Evolutionary conservation across 2,797 vertebrate genomes (phyloP).

Genomic region (Aeoliscus strigatus): DNA sequence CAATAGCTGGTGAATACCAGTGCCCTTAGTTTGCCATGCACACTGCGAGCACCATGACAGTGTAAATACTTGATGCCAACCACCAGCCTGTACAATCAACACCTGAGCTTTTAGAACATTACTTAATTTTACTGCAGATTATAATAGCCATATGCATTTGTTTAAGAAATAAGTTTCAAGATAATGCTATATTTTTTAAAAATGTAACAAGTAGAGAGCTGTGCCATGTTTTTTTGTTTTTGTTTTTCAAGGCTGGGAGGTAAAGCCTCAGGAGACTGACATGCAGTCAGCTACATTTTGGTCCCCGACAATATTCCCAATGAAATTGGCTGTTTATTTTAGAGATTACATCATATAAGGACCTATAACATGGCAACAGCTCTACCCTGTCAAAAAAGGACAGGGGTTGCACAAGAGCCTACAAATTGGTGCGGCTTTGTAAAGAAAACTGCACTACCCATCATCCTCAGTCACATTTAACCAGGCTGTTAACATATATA

Average conservation of each 20-base stretch:
- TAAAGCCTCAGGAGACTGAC: slow-evolving; percentile 52
- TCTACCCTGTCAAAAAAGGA: slow-evolving; percentile 52
- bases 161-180: slow-evolving; percentile 68
- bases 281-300: slow-evolving; percentile 50
- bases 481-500: slow-evolving; percentile 57
- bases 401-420: slow-evolving; percentile 62
- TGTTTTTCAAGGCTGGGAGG: slow-evolving; percentile 41
- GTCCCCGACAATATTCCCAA: slow-evolving; percentile 52
- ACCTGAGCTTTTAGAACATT: slow-evolving; percentile 69
- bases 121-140: slow-evolving; percentile 70
- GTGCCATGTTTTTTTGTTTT: slow-evolving; percentile 63
- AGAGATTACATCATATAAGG: slow-evolving; percentile 57
- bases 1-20: slow-evolving; percentile 59
- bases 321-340: slow-evolving; percentile 55
- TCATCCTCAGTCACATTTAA: slow-evolving; percentile 57
- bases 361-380: slow-evolving; percentile 65
- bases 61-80: slow-evolving; percentile 65
- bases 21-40: slow-evolving; percentile 58
- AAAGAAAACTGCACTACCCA: slow-evolving; percentile 64
- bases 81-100: slow-evolving; percentile 71
- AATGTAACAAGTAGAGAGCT: slow-evolving; percentile 55
- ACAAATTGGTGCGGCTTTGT: slow-evolving; percentile 39
- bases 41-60: slow-evolving; percentile 56
- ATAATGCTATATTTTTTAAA: slow-evolving; percentile 71
- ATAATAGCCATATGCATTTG: slow-evolving; percentile 75